A percentile compares a stretch with the other conserved stretches of the same genome.
Conservation (phyloP, 2,888 invertebrate genomes). For the Pandemis corylana region DNA sequence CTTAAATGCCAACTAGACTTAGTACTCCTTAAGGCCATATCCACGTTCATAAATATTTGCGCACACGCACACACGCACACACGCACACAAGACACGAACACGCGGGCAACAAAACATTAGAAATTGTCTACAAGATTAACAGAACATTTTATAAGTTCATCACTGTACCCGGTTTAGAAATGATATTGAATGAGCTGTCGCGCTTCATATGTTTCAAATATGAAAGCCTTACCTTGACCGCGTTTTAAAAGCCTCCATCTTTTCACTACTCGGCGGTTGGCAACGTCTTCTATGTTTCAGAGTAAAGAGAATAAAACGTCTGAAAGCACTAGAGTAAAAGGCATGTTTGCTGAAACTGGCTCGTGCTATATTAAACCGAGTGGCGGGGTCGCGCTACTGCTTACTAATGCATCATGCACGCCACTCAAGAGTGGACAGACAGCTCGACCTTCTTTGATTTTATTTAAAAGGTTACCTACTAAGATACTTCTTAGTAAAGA, state of each 20-base stretch:
- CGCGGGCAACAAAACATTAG: too few species aligned
- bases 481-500: not conserved
- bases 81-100: too few species aligned
- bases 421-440: slow-evolving; percentile 31
- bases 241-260: slow-evolving; percentile 27
- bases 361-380: slow-evolving; percentile 44
- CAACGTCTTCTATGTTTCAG: slow-evolving; percentile 29
- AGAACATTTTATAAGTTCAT: too few species aligned
- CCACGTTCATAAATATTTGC: too few species aligned
- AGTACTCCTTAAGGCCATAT: too few species aligned
- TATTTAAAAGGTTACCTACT: not conserved
- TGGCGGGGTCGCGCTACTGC: slow-evolving; percentile 45
- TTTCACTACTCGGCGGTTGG: slow-evolving; percentile 32
- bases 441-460: slow-evolving; percentile 1
- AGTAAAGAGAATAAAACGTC: slow-evolving; percentile 42
- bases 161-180: not conserved
- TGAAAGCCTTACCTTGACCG: slow-evolving; percentile 37
- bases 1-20: too few species aligned
- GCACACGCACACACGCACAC: too few species aligned
- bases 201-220: slow-evolving; percentile 15
- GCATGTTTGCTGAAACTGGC: slow-evolving; percentile 43
- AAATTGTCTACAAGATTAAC: too few species aligned
- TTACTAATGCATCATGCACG: slow-evolving; percentile 47
- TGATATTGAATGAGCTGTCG: not conserved
- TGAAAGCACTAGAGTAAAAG: slow-evolving; percentile 41